Evolutionary conservation across 2,113 vertebrate species (phyloP), one percentile per base, ranked within the genome.

Genomic region (Pelecanoides urinatrix): DNA sequence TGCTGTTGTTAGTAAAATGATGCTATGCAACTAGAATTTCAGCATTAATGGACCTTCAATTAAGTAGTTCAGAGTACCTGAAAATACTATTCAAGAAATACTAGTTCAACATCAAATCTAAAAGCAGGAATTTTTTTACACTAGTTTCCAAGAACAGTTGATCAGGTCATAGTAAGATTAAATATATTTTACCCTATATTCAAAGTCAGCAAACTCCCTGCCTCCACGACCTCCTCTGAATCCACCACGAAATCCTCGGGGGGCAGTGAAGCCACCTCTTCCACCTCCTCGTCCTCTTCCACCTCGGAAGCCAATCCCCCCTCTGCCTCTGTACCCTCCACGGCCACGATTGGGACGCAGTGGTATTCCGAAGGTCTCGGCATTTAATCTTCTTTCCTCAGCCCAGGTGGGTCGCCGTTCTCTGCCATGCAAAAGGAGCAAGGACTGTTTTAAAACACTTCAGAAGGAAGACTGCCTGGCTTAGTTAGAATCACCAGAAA

Each of bases 321-420:
- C 99, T 92, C 99, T 96, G 66, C 99, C 99, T 67, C 99, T 96
- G 98, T 90, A 99, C 26, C 99, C 99, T 0, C 99, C 99, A 62
- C 99, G 98, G 36, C 99, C 99, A 12, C 99, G 98, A 61, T 98
- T 98, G 81, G 99, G 98, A 90, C 99, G 99, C 92, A 99, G 95
- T 2, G 99, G 99, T 88, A 99, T 98, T 73, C 99, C 99, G 20
- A 99, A 99, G 7, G 99, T 99, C 98, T 99, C 99, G 0, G 99
- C 98, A 65, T 99, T 99, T 98, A 99, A 92, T 72, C 99, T 98
- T 91, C 99, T 98, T 96, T 99, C 99, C 95, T 99, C 99, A 7
- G 99, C 99, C 99, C 99, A 99, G 68, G 99, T 99, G 55, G 99
- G 98, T 98, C 99, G 98, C 52, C 99, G 98, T n/a, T 99, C 99